Evolutionary conservation across 1,140 invertebrate genomes (phyloP).

Genomic region (Philotrypesis tridentata): DNA sequence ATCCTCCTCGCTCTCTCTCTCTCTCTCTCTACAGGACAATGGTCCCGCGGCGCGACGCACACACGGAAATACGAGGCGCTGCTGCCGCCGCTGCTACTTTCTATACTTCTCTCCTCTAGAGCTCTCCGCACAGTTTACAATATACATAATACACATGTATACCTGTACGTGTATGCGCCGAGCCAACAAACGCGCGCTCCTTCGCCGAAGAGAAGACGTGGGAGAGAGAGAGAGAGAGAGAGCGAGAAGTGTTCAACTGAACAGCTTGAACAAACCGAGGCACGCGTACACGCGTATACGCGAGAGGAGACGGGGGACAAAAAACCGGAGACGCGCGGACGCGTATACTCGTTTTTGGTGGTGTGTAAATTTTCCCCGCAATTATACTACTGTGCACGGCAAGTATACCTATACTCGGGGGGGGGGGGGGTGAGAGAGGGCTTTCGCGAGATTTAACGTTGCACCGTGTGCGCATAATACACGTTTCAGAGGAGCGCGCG

Average conservation of each 20-base stretch:
- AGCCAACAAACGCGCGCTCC: background rate
- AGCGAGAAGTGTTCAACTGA: conserved; percentile 13
- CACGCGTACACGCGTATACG: conserved; percentile 9
- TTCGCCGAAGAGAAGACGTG: no score
- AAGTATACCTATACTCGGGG: no score
- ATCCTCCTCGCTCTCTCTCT: conserved; percentile 22
- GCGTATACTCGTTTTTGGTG: background rate
- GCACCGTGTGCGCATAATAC: background rate
- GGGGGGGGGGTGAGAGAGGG: no score
- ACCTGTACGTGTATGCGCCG: background rate
- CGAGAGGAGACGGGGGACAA: no score
- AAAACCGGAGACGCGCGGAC: background rate
- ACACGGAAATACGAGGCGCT: conserved; percentile 16
- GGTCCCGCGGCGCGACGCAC: conserved; percentile 29
- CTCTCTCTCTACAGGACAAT: conserved; percentile 32
- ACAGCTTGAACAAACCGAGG: conserved; percentile 31
- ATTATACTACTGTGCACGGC: no score
- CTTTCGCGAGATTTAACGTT: no score
- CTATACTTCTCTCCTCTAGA: background rate
- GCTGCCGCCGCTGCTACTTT: background rate
- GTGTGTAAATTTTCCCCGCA: no score
- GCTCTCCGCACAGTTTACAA: no score
- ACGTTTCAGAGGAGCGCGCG: background rate
- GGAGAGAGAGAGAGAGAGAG: background rate
- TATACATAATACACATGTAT: background rate